Evolutionary conservation across 2,888 invertebrate genomes (phyloP).

Genomic region (Ornithoptera priamus): DNA sequence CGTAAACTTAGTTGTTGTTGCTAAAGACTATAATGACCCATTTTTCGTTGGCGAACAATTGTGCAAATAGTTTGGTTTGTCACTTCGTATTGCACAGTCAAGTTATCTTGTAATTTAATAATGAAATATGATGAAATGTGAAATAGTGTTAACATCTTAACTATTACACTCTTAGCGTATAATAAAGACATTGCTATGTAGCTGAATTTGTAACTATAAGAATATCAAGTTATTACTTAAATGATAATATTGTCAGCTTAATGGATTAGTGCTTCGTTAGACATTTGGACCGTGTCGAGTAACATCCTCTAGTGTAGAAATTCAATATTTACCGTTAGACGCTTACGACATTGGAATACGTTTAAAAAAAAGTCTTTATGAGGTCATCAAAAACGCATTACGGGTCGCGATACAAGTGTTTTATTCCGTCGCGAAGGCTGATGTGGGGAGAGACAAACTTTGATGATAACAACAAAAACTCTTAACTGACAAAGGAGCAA

Average conservation of each 20-base stretch:
- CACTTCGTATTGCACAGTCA: too few species aligned
- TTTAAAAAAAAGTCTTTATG: constrained; percentile 1
- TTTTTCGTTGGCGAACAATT: too few species aligned
- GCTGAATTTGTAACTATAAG: not conserved
- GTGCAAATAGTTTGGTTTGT: too few species aligned
- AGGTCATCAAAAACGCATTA: constrained; percentile 16
- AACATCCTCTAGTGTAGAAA: not conserved
- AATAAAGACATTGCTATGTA: too few species aligned
- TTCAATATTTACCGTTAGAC: not conserved
- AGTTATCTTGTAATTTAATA: too few species aligned
- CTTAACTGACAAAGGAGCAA: too few species aligned
- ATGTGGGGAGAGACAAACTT: not conserved
- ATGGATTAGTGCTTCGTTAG: not conserved
- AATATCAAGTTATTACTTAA: not conserved
- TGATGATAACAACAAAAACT: not conserved
- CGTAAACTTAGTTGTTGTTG: too few species aligned
- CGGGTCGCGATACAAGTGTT: not conserved
- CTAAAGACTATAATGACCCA: too few species aligned
- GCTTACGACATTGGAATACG: not conserved
- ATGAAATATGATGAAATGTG: too few species aligned
- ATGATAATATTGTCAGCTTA: not conserved
- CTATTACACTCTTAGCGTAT: too few species aligned
- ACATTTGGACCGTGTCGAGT: not conserved
- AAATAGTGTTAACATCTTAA: too few species aligned
- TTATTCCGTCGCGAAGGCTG: not conserved